Conservation (phyloP, 2,888 invertebrate species). For the Chydorus sphaericus region DNA sequence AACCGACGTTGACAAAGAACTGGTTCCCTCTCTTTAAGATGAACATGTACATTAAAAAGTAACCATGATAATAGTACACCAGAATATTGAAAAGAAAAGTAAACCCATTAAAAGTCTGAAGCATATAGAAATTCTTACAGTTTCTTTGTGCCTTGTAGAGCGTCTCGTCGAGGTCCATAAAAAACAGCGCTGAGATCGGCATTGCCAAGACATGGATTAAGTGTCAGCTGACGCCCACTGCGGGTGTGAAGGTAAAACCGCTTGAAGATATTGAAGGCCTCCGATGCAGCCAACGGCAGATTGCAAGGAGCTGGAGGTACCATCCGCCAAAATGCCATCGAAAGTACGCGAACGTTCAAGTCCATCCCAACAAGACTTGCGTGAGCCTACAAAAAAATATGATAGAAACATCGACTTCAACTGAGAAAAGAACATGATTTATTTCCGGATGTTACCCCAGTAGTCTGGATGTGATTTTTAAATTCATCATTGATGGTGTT, state of each 20-base stretch:
- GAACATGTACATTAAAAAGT: slow-evolving; percentile 12
- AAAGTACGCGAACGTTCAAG: slow-evolving; percentile 89
- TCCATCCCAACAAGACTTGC: slow-evolving; percentile 76
- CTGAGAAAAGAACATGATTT: too few relatives aligned
- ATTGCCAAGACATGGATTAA: slow-evolving; percentile 93
- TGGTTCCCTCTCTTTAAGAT: slow-evolving; percentile 26
- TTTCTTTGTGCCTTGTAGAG: slow-evolving; percentile 36
- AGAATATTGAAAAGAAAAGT: neutral
- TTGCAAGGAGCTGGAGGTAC: slow-evolving; percentile 88
- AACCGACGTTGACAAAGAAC: slow-evolving; percentile 24
- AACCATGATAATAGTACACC: too few relatives aligned
- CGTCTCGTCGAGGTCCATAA: slow-evolving; percentile 50
- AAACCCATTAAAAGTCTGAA: neutral
- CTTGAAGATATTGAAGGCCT: slow-evolving; percentile 81
- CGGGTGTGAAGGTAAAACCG: slow-evolving; percentile 97
- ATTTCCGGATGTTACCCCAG: slow-evolving; percentile 26
- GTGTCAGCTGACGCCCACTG: slow-evolving; percentile 87
- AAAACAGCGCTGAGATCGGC: slow-evolving; percentile 96
- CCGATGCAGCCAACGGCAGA: slow-evolving; percentile 77
- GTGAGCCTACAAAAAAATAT: slow-evolving; percentile 32
- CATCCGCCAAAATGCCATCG: slow-evolving; percentile 98
- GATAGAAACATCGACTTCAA: too few relatives aligned
- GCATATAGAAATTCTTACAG: neutral
- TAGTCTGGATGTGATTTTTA: slow-evolving; percentile 67
- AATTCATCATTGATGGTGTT: slow-evolving; percentile 98